phyloP scores from a whole-genome alignment of 2,888 invertebrate species.

The Cephus rjabovi region DNA sequence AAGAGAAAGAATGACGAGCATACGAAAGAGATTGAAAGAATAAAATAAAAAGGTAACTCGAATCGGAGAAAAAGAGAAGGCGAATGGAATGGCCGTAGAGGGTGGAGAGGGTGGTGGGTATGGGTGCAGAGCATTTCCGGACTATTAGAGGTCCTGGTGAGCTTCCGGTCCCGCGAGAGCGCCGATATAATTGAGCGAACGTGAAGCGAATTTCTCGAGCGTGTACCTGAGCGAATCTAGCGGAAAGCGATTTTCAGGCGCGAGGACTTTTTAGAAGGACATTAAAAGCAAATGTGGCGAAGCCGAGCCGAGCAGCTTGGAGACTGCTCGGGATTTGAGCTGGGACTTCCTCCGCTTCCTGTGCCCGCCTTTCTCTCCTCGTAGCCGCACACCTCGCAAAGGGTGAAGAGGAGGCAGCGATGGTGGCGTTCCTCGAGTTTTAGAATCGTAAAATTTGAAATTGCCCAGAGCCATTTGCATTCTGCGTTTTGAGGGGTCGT shows the following conservation, averaged over 20 bases:
- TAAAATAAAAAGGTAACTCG: background rate
- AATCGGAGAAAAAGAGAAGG: background rate
- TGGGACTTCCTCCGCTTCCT: background rate
- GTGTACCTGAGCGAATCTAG: constrained; percentile 5
- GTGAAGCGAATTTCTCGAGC: constrained; percentile 42
- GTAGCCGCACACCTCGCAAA: constrained; percentile 20
- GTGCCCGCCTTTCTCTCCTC: background rate
- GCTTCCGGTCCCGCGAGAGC: constrained; percentile 22
- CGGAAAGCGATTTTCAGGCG: constrained; percentile 35
- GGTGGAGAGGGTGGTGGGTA: constrained; percentile 1
- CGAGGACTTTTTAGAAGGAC: constrained; percentile 35
- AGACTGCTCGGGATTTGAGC: background rate
- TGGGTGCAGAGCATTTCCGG: constrained; percentile 24
- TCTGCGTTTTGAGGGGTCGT: constrained; percentile 39
- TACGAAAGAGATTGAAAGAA: background rate
- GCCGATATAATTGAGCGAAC: constrained; percentile 47
- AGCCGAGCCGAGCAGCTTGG: constrained; percentile 1
- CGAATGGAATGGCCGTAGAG: background rate
- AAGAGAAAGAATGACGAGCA: background rate
- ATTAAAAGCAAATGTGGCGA: constrained; percentile 41
- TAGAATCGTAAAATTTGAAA: constrained; percentile 49
- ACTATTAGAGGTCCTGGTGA: constrained; percentile 9
- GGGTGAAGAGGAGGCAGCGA: constrained; percentile 10
- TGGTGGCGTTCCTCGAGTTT: constrained; percentile 26
- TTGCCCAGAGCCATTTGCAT: constrained; percentile 47